Evolutionary conservation across 2,113 vertebrate species (phyloP), one percentile per base, ranked within the genome.

Genomic region (Cololabis saira): DNA sequence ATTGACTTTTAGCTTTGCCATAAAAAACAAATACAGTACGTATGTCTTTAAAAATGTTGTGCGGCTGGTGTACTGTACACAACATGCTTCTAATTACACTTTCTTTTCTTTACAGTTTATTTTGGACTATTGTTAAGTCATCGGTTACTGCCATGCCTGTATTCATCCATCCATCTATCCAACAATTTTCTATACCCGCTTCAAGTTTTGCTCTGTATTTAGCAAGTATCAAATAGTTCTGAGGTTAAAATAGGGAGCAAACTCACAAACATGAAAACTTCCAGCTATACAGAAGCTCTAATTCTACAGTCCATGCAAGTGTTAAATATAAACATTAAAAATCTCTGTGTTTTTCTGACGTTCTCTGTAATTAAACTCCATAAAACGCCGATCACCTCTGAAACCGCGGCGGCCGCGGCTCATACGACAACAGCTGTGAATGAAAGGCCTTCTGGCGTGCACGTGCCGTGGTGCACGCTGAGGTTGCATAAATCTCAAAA

Each of bases 321-420:
- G 71, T 56, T 78, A 59, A 78, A 89, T 88, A 86, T 84, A 84
- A 70, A 83, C 73, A 76, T 60, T 63, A 33, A 61, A 86, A 61
- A 27, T 73, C 66, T 81, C 2, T 59, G 44, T 59, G 45, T 57
- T 17, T 77, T 1, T 62, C 19, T 41, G 30, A 43, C 12, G 58
- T 12, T 15, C 57, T 74, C 76, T 90, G 65, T 87, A 80, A 88
- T 88, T 85, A 76, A 69, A 59, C 43, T 44, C 37, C 33, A 22
- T 61, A 64, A 54, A 45, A 48, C n/a, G 6, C 71, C 30, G 74
- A 77, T 81, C 74, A 55, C 27, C 49, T 45, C 41, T 61, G 22
- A 58, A 71, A 61, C 79, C 63, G 3, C 82, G 2, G 44, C 9
- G 71, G 41, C 30, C 43, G 21, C 43, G 50, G 52, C 14, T 47